A percentile compares a stretch with the other conserved stretches of the same genome.
Conservation (phyloP, 2,888 invertebrate genomes). For the Parochlus steinenii region DNA sequence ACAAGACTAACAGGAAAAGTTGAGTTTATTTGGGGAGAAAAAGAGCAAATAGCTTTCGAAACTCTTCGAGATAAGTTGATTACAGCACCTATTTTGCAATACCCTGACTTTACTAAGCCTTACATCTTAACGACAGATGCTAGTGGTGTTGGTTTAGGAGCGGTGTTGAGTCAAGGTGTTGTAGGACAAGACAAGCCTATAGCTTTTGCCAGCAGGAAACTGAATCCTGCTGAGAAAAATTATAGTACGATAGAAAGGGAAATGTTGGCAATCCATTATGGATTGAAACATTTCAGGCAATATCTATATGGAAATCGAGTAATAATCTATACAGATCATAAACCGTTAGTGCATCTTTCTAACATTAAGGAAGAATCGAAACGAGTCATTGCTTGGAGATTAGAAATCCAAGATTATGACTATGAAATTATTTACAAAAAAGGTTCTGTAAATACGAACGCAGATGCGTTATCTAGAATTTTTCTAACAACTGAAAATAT, state of each 20-base stretch:
- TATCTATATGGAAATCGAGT: conserved; percentile 20
- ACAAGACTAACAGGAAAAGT: conserved; percentile 13
- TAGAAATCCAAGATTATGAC: conserved; percentile 19
- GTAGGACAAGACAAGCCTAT: conserved; percentile 17
- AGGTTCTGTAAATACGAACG: too few species aligned
- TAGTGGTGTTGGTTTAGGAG: conserved; percentile 16
- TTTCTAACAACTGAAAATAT: too few species aligned
- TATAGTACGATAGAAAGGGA: conserved; percentile 19
- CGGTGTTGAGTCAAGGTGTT: conserved; percentile 17
- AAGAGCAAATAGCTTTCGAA: conserved; percentile 12
- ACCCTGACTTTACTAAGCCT: conserved; percentile 19
- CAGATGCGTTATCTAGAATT: too few species aligned
- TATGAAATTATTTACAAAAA: conserved; percentile 18
- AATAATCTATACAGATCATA: conserved; percentile 21
- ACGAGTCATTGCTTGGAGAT: conserved; percentile 19
- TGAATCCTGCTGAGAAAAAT: conserved; percentile 17
- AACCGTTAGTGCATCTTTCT: conserved; percentile 18
- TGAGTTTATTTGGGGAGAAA: conserved; percentile 1
- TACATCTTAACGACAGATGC: conserved; percentile 21
- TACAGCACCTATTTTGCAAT: conserved; percentile 15
- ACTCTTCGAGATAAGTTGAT: conserved; percentile 10
- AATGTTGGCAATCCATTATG: conserved; percentile 18
- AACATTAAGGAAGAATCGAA: conserved; percentile 18
- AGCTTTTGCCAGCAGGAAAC: conserved; percentile 18
- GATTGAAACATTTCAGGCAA: conserved; percentile 18